Conservation (phyloP, 2,888 invertebrate species). For the Coremacera marginata region DNA sequence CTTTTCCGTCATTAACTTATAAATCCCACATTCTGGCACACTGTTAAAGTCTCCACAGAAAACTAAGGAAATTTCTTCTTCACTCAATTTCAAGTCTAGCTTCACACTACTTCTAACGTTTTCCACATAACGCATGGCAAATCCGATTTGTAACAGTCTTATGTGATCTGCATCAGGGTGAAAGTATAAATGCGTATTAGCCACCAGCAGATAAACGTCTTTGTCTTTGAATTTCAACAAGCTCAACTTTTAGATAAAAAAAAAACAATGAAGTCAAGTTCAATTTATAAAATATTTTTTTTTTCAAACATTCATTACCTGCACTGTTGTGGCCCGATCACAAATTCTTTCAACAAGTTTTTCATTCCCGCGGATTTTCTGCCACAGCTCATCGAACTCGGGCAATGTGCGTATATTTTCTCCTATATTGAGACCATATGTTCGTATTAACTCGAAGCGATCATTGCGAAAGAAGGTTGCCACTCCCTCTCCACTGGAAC, state of each 20-base stretch:
- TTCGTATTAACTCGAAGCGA: constrained; percentile 76
- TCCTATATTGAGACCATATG: constrained; percentile 73
- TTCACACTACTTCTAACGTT: constrained; percentile 69
- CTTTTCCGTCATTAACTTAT: constrained; percentile 81
- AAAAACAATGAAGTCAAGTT: too few species aligned
- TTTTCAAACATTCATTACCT: constrained; percentile 65
- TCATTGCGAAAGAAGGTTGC: constrained; percentile 80
- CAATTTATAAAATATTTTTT: too few species aligned
- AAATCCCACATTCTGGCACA: constrained; percentile 85
- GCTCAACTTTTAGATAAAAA: constrained; percentile 65
- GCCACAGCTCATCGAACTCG: constrained; percentile 74
- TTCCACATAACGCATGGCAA: constrained; percentile 79
- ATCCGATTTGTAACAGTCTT: constrained; percentile 85
- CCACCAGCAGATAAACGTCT: constrained; percentile 75
- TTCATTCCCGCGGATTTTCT: constrained; percentile 73
- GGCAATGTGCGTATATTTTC: constrained; percentile 72
- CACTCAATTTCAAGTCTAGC: constrained; percentile 51
- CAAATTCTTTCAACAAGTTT: constrained; percentile 73
- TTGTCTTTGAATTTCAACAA: constrained; percentile 74
- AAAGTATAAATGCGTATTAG: constrained; percentile 94
- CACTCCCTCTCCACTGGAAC: constrained; percentile 82
- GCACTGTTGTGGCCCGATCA: constrained; percentile 77
- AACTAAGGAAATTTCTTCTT: constrained; percentile 75
- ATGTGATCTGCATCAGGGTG: constrained; percentile 93
- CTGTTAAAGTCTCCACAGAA: constrained; percentile 96